Base-by-base conservation (phyloP, 2,113 vertebrate genomes). In the Crotalus helleri region DNA sequence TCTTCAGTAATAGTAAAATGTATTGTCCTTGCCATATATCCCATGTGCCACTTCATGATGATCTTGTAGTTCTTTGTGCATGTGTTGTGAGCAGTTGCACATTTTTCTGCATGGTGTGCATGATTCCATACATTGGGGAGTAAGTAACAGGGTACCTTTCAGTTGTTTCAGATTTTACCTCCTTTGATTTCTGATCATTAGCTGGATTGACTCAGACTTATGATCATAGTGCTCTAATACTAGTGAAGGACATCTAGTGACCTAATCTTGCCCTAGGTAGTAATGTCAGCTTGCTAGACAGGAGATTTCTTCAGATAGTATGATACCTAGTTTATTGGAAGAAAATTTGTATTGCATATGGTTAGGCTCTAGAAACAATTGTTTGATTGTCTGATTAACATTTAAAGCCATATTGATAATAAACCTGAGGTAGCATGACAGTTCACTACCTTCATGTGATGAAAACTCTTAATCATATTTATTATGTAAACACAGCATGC, bases 381-480 rank as follows among this genome's bases (percentile, higher is more conserved):
- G 95, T 95, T 93, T 94, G 95, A 95, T 94, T 93, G 93, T 94
- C 93, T 96, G 94, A 97, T 96, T 97, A 97, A 95, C 96, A 95
- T 95, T 94, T 96, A 96, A 97, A 97, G 94, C 95, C 93, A 92
- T 89, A 96, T 94, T 94, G 95, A 96, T 97, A 97, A 97, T 97
- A 97, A 81, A 97, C 95, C 94, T 95, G 94, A 94, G 95, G 94
- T 95, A 97, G 95, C 85, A 8, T 97, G 97, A 97, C 96, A 96
- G 96, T 97, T 97, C 97, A 96, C 96, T 96, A 97, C 95, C 97
- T 97, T 96, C 96, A 95, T 96, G 94, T 93, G 90, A 96, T 95
- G 95, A 96, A 97, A 97, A 97, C 97, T 96, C 96, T 97, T 97
- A 97, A 97, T 97, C 97, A 97, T 97, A 97, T 97, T 97, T 97